These are phyloP conservation scores for Hipparchia sbordonii DNA, from an alignment of 2,888 invertebrate genomes.

Conservation along the genomic window DNA sequence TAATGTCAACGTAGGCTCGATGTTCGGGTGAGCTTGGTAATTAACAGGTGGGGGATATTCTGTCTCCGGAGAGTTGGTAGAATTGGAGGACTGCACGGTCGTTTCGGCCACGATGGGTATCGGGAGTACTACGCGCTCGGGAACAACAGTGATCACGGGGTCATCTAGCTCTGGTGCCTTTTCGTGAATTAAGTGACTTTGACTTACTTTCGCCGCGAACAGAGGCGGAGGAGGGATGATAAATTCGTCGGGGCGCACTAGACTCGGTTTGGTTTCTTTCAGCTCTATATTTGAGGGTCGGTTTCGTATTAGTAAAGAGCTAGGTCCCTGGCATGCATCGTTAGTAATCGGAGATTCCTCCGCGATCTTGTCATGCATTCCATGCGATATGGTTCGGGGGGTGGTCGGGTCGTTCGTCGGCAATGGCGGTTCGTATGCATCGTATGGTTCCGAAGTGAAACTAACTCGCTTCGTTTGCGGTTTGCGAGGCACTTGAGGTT, in stretches of 20 bases:
- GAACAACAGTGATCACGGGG: slow-evolving; percentile 69
- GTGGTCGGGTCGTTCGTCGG: slow-evolving; percentile 55
- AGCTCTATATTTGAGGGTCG: slow-evolving; percentile 58
- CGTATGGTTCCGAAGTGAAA: slow-evolving; percentile 68
- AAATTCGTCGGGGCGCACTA: slow-evolving; percentile 70
- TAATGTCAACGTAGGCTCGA: slow-evolving; percentile 41
- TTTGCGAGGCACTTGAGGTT: slow-evolving; percentile 77
- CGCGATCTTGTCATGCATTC: slow-evolving; percentile 58
- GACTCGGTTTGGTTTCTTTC: slow-evolving; percentile 61
- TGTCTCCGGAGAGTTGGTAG: slow-evolving; percentile 69
- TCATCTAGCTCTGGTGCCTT: slow-evolving; percentile 55
- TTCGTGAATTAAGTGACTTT: slow-evolving; percentile 56
- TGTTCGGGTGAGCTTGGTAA: slow-evolving; percentile 68
- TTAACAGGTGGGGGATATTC: slow-evolving; percentile 77
- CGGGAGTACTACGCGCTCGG: slow-evolving; percentile 69
- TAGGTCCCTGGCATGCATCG: slow-evolving; percentile 74
- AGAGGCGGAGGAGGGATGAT: slow-evolving; percentile 79
- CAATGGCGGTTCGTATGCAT: slow-evolving; percentile 54
- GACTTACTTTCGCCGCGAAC: slow-evolving; percentile 75
- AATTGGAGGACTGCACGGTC: slow-evolving; percentile 73
- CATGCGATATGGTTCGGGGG: slow-evolving; percentile 57
- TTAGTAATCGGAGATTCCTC: slow-evolving; percentile 64
- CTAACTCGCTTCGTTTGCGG: slow-evolving; percentile 79
- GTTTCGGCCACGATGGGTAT: slow-evolving; percentile 71
- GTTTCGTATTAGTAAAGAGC: slow-evolving; percentile 73